These are phyloP conservation scores for Drosophila azteca DNA, from an alignment of 1,140 invertebrate genomes.

Conservation along the genomic window DNA sequence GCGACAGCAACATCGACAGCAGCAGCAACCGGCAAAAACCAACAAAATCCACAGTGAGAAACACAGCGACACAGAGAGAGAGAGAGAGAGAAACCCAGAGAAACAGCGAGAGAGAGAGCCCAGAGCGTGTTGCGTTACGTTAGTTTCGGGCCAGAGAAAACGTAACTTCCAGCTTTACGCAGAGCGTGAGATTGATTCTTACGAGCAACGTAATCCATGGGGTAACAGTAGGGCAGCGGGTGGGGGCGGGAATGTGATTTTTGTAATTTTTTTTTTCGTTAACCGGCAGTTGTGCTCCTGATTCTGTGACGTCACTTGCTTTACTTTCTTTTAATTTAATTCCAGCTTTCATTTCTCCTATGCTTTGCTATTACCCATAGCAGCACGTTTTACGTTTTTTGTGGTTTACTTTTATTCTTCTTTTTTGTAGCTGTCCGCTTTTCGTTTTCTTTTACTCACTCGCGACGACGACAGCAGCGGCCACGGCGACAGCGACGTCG, in stretches of 20 bases:
- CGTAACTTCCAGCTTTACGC: constrained; percentile 2
- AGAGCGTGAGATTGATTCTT: too few relatives aligned
- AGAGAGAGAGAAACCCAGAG: constrained; percentile 16
- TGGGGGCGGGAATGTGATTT: too few relatives aligned
- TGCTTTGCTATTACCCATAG: too few relatives aligned
- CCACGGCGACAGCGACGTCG: constrained; percentile 1
- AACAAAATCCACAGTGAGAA: constrained; percentile 44
- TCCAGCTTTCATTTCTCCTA: too few relatives aligned
- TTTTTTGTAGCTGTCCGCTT: constrained; percentile 29
- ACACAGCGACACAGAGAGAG: constrained; percentile 15
- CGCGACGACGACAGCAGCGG: constrained; percentile 19
- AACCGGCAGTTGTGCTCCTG: too few relatives aligned
- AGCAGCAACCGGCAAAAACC: constrained; percentile 22
- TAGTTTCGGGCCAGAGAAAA: constrained; percentile 17
- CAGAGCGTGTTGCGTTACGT: too few relatives aligned
- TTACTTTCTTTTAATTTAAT: too few relatives aligned
- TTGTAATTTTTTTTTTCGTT: too few relatives aligned
- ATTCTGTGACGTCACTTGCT: too few relatives aligned
- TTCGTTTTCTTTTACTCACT: constrained; percentile 2
- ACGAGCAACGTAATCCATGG: constrained; percentile 3
- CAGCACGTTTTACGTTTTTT: too few relatives aligned
- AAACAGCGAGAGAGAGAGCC: constrained; percentile 4
- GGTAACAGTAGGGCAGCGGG: too few relatives aligned
- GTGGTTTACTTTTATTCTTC: background rate
- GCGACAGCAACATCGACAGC: constrained; percentile 4